These are phyloP conservation scores for Apus apus DNA, from an alignment of 2,113 vertebrate genomes.

Conservation along the genomic window DNA sequence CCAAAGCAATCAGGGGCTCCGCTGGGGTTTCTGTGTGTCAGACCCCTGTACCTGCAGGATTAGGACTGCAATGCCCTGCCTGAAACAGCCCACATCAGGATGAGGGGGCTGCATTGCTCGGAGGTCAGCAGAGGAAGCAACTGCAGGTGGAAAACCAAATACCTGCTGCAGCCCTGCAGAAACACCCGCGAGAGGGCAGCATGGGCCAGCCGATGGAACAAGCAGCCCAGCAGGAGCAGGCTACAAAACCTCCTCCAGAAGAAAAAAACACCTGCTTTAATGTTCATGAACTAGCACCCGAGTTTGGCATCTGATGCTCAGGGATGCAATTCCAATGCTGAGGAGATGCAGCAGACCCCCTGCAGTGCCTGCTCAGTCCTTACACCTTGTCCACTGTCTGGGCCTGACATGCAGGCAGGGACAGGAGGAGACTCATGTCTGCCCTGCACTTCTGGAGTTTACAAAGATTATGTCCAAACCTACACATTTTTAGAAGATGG, in stretches of 20 bases:
- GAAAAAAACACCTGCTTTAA: background rate
- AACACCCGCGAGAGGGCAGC: conserved; percentile 18
- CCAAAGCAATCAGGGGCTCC: background rate
- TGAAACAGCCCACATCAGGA: background rate
- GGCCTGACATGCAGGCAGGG: background rate
- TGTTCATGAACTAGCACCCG: rapidly evolving
- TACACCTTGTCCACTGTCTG: background rate
- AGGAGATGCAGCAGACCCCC: background rate
- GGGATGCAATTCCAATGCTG: background rate
- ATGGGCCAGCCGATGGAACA: rapidly evolving
- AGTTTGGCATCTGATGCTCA: background rate
- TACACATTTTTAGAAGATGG: background rate
- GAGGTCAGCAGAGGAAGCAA: background rate
- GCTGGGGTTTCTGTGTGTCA: background rate
- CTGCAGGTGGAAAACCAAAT: rapidly evolving
- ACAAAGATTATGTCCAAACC: background rate
- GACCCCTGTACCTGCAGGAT: too few relatives aligned
- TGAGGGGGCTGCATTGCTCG: background rate
- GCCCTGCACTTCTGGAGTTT: background rate
- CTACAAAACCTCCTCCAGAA: background rate
- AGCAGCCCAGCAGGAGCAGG: rapidly evolving
- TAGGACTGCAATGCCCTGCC: rapidly evolving
- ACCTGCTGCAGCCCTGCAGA: background rate
- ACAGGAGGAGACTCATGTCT: background rate
- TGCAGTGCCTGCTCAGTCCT: background rate